Conservation (phyloP, 2,888 invertebrate genomes). For the Limnephilus rhombicus region DNA sequence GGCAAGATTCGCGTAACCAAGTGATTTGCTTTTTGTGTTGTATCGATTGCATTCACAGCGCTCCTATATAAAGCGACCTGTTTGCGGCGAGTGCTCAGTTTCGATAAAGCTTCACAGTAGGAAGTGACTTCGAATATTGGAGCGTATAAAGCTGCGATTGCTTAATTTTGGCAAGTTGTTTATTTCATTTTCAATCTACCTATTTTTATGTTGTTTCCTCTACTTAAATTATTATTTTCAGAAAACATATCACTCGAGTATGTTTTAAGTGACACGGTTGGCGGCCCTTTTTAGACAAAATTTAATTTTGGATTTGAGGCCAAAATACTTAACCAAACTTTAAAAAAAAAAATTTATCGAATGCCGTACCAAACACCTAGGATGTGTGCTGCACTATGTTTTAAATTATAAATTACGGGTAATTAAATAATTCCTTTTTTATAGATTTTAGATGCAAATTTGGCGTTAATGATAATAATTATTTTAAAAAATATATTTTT, state of each 20-base stretch:
- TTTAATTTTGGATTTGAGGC: no score
- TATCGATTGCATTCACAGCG: background rate
- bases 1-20: conserved; percentile 1
- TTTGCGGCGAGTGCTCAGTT: background rate
- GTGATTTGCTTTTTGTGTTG: background rate
- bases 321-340: no score
- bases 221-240: background rate
- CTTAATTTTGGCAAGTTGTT: background rate
- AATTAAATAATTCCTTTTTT: no score
- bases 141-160: background rate
- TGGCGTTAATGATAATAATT: no score
- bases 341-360: no score
- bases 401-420: no score
- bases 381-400: no score
- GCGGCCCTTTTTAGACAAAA: no score
- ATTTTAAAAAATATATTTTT: no score
- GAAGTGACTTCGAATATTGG: background rate
- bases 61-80: background rate
- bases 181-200: background rate
- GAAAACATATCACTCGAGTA: background rate
- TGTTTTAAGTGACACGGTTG: no score
- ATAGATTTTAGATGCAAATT: no score
- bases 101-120: background rate
- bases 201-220: background rate
- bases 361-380: no score